Base-by-base conservation (phyloP, 2,888 invertebrate genomes). In the Agapostemon virescens region DNA sequence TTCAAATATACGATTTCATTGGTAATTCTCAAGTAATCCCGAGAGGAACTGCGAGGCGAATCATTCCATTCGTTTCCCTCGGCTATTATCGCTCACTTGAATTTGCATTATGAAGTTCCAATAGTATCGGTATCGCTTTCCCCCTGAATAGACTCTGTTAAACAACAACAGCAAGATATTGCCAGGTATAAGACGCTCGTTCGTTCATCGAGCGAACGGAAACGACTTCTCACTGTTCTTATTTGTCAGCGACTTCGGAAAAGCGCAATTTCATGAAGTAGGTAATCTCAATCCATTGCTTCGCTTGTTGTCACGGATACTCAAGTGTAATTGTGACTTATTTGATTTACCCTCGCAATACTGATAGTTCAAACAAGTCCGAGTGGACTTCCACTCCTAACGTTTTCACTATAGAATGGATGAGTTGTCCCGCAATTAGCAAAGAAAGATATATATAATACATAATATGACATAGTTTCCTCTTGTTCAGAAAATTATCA, bases 191-290 rank as follows among this genome's bases (percentile, higher is more conserved):
- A 74, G 66, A 45, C 38, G 23, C 17, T 40, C 7, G 17, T 15
- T 23, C 23, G 67, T 23, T 26, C 5, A n/a, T 63, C 20, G 42
- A 55, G 26, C 13, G 42, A 66, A 20, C 17, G 49, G 36, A 26
- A n/a, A 36, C 17, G 23, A 38, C 67, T 68, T 23, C 38, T 45
- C 36, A n/a, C 40, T n/a, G 42, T 55, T 49, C 77, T 77, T 78
- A 69, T 69, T 64, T 26, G 38, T 15, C 52, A 30, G 61, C 33
- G 17, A 38, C 38, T 38, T 38, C 38, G 30, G 58, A 30, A 30
- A 26, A 30, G 26, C 30, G 58, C 58, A 58, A 58, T 58, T 58
- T 58, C 58, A 58, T 20, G 58, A 30, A 58, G 58, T 58, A 58
- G 58, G 30, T 58, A 30, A 33, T 58, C 58, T 58, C 30, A 30